phyloP scores from a whole-genome alignment of 2,888 invertebrate species.

The Rhagonycha lutea region DNA sequence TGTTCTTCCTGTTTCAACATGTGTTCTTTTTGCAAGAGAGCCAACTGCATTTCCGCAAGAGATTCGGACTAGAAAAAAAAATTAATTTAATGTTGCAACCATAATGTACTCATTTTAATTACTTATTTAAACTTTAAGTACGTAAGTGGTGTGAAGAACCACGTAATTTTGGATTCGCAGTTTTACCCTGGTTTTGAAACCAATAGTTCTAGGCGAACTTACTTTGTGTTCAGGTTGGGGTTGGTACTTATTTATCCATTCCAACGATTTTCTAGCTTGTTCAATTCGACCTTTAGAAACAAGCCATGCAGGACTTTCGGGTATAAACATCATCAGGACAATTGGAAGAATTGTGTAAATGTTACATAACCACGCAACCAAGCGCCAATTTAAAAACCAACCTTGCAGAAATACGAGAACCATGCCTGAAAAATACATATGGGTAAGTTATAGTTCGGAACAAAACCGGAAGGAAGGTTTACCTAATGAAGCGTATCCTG shows the following conservation, averaged over 20 bases:
- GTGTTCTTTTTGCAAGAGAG: slow-evolving; percentile 59
- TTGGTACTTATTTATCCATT: slow-evolving; percentile 57
- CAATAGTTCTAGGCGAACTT: slow-evolving; percentile 20
- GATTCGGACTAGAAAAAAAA: slow-evolving; percentile 49
- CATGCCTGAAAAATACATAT: slow-evolving; percentile 55
- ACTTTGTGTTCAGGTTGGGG: slow-evolving; percentile 55
- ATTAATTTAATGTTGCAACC: background rate
- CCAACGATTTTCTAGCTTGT: slow-evolving; percentile 59
- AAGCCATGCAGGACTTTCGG: slow-evolving; percentile 65
- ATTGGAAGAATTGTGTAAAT: slow-evolving; percentile 59
- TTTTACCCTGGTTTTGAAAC: background rate
- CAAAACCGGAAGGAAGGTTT: slow-evolving; percentile 23
- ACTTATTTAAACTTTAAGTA: background rate
- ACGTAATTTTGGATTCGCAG: background rate
- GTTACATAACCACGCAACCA: slow-evolving; percentile 61
- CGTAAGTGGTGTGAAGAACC: background rate
- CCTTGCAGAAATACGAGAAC: slow-evolving; percentile 61
- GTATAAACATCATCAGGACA: slow-evolving; percentile 58
- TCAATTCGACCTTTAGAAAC: slow-evolving; percentile 60
- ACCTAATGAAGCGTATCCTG: slow-evolving; percentile 64
- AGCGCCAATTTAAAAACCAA: slow-evolving; percentile 60
- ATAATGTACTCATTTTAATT: background rate
- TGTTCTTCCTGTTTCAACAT: slow-evolving; percentile 55
- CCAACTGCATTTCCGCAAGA: slow-evolving; percentile 59
- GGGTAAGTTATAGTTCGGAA: background rate